Percentiles rank a stretch among this genome's conserved stretches.
These are phyloP conservation scores for Pitangus sulphuratus DNA, from an alignment of 2,797 vertebrate species.

Conservation along the genomic window DNA sequence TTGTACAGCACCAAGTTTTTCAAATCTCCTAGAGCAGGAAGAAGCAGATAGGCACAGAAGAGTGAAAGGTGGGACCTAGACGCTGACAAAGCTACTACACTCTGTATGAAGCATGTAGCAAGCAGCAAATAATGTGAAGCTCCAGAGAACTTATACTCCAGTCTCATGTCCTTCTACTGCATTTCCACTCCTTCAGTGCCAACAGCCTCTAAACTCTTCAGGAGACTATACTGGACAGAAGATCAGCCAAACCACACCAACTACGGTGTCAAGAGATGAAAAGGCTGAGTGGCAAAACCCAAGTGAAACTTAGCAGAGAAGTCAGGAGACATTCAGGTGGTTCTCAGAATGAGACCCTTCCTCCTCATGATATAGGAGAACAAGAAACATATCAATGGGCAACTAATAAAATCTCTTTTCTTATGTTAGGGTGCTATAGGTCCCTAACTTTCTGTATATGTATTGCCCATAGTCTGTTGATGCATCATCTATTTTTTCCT, in stretches of 20 bases:
- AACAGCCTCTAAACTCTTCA: not conserved
- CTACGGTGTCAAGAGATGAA: not conserved
- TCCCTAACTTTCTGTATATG: not conserved
- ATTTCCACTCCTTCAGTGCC: not conserved
- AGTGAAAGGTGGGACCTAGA: not conserved
- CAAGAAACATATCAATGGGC: not conserved
- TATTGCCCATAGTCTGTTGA: not conserved
- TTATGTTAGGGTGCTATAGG: not conserved
- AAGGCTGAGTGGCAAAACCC: not conserved
- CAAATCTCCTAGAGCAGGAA: not conserved
- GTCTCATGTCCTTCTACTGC: not conserved
- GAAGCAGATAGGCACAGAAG: not conserved
- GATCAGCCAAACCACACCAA: not conserved
- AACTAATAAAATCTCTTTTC: not conserved
- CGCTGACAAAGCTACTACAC: not conserved
- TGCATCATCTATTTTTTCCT: not conserved
- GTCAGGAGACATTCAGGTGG: not conserved
- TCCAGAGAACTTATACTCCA: not conserved
- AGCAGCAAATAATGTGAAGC: not conserved
- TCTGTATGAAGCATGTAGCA: not conserved
- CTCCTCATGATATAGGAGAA: not conserved
- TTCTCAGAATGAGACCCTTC: not conserved
- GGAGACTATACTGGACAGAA: not conserved
- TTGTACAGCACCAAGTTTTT: not conserved
- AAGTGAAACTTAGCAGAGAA: not conserved